Percentiles rank a stretch among this genome's conserved stretches.
Evolutionary conservation across 2,888 invertebrate genomes (phyloP).

Genomic region (Callyntrura guangdongensis): DNA sequence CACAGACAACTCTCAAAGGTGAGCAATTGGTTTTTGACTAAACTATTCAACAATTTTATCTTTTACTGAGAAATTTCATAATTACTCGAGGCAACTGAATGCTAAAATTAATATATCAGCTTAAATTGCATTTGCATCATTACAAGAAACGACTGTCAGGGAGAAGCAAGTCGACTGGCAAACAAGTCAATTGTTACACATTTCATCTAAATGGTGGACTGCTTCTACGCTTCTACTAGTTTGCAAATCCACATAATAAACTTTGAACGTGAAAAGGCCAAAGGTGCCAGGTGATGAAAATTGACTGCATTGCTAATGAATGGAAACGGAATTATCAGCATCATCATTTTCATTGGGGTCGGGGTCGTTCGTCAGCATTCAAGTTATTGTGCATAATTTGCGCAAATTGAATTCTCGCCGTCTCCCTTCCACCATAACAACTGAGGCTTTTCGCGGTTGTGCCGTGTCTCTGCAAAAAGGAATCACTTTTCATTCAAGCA

Average conservation of each 20-base stretch:
- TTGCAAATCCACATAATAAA: background rate
- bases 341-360: background rate
- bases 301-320: constrained; percentile 41
- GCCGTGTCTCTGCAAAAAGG: background rate
- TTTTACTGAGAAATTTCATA: constrained; percentile 19
- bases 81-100: constrained; percentile 24
- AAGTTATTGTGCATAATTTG: constrained; percentile 20
- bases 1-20: background rate
- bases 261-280: constrained; percentile 22
- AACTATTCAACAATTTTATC: background rate
- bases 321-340: background rate
- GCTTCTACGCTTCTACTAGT: background rate
- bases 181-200: background rate
- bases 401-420: constrained; percentile 18
- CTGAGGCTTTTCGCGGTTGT: background rate
- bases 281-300: constrained; percentile 54
- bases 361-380: background rate
- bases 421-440: background rate
- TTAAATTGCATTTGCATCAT: constrained; percentile 24
- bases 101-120: constrained; percentile 33
- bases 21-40: background rate
- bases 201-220: no score
- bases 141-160: background rate
- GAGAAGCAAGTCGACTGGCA: background rate
- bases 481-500: constrained; percentile 56